A percentile compares a stretch with the other conserved stretches of the same genome.
phyloP scores from a whole-genome alignment of 92 coral and sea anemone species.

The Porites divaricata region DNA sequence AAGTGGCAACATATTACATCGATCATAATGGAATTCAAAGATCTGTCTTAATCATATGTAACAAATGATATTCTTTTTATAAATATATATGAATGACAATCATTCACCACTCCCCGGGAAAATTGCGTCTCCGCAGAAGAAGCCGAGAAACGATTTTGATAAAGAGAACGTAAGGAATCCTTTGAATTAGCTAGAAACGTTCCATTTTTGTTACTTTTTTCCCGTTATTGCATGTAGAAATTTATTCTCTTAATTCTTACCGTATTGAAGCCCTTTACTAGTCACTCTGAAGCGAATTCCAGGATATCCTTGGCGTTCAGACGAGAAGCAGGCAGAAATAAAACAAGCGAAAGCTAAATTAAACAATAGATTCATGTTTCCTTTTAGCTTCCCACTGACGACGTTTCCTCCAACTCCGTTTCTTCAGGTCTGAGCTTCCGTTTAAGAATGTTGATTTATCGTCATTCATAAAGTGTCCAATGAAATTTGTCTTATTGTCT shows the following conservation, averaged over 20 bases:
- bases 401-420: background rate
- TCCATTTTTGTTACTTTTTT: background rate
- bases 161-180: too few relatives aligned
- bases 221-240: background rate
- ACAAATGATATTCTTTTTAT: too few relatives aligned
- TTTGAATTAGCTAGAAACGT: too few relatives aligned
- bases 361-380: background rate
- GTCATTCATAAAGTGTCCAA: constrained; percentile 9
- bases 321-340: background rate
- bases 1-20: too few relatives aligned
- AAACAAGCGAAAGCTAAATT: background rate
- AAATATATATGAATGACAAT: too few relatives aligned
- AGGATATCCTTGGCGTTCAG: constrained; percentile 36
- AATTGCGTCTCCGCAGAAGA: too few relatives aligned
- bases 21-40: too few relatives aligned
- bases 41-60: too few relatives aligned
- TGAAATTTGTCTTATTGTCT: background rate
- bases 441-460: background rate
- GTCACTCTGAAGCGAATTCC: constrained; percentile 86
- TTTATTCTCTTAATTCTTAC: constrained; percentile 46
- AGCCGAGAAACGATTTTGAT: too few relatives aligned
- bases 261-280: constrained; percentile 81
- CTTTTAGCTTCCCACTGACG: background rate
- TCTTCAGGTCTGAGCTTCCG: background rate
- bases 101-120: too few relatives aligned